phyloP scores from a whole-genome alignment of 1,140 invertebrate species.

The Diplogasteroides magnus region DNA sequence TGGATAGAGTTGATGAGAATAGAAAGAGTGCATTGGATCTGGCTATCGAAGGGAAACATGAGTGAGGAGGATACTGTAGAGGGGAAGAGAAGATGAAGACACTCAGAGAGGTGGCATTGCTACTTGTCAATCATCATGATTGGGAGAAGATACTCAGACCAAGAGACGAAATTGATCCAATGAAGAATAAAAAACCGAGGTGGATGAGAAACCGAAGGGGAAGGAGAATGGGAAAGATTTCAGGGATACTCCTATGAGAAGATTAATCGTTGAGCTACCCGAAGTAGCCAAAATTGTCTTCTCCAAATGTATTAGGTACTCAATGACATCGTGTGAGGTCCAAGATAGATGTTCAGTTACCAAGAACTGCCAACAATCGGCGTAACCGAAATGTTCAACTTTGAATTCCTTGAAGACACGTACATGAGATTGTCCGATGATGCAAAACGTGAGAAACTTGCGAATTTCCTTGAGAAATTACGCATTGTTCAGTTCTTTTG shows the following conservation, averaged over 20 bases:
- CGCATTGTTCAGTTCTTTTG: too few species aligned
- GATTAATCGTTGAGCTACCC: slow-evolving; percentile 61
- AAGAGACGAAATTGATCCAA: slow-evolving; percentile 7
- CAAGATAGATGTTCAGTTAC: slow-evolving; percentile 55
- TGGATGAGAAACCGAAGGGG: not conserved
- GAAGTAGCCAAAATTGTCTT: slow-evolving; percentile 61
- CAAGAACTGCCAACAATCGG: too few species aligned
- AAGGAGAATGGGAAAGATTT: not conserved
- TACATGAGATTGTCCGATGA: slow-evolving; percentile 52
- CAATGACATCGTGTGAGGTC: not conserved
- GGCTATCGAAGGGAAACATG: not conserved
- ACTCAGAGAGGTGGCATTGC: slow-evolving; percentile 5
- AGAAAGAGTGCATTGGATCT: not conserved
- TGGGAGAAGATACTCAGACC: slow-evolving; percentile 16
- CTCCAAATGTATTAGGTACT: slow-evolving; percentile 55
- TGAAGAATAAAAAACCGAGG: not conserved
- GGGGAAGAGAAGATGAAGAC: not conserved
- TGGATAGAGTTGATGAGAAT: not conserved
- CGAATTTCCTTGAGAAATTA: too few species aligned
- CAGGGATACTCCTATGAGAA: slow-evolving; percentile 59
- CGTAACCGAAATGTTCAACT: slow-evolving; percentile 59
- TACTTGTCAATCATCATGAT: slow-evolving; percentile 12
- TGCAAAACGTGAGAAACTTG: slow-evolving; percentile 38
- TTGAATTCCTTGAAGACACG: slow-evolving; percentile 61
- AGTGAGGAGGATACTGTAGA: not conserved